Conservation (phyloP, 2,797 vertebrate genomes). For the Pempheris klunzingeri region DNA sequence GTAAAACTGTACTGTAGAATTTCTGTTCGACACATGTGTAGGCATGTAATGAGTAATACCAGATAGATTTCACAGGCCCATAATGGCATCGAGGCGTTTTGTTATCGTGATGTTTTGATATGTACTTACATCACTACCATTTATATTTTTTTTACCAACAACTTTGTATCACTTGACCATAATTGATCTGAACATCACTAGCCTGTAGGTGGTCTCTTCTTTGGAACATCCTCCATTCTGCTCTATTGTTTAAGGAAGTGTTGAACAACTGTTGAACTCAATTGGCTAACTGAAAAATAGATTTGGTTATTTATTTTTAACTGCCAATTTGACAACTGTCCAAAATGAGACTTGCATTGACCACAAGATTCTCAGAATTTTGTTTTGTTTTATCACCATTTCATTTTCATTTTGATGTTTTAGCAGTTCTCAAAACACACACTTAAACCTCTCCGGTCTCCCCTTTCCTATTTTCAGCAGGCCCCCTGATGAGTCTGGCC, state of each 20-base stretch:
- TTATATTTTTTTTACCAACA: too few relatives aligned
- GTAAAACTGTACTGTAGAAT: too few relatives aligned
- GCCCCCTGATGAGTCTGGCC: constrained; percentile 88
- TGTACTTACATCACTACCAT: too few relatives aligned
- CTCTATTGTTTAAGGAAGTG: background rate
- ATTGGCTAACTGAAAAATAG: background rate
- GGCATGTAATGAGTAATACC: too few relatives aligned
- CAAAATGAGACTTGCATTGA: background rate
- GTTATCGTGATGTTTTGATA: too few relatives aligned
- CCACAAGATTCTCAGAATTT: background rate
- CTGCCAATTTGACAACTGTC: background rate
- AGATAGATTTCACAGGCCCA: too few relatives aligned
- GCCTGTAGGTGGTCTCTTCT: too few relatives aligned
- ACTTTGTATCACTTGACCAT: too few relatives aligned
- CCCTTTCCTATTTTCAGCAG: constrained; percentile 70
- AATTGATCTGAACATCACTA: too few relatives aligned
- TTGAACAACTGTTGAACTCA: too few relatives aligned
- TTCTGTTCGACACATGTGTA: too few relatives aligned
- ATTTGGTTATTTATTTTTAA: background rate
- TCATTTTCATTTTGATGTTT: background rate
- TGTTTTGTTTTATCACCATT: background rate
- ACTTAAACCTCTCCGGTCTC: constrained; percentile 1
- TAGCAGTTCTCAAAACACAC: background rate
- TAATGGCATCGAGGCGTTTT: too few relatives aligned
- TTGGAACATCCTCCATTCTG: background rate